phyloP scores from a whole-genome alignment of 2,797 vertebrate genomes.

The Esox lucius region DNA sequence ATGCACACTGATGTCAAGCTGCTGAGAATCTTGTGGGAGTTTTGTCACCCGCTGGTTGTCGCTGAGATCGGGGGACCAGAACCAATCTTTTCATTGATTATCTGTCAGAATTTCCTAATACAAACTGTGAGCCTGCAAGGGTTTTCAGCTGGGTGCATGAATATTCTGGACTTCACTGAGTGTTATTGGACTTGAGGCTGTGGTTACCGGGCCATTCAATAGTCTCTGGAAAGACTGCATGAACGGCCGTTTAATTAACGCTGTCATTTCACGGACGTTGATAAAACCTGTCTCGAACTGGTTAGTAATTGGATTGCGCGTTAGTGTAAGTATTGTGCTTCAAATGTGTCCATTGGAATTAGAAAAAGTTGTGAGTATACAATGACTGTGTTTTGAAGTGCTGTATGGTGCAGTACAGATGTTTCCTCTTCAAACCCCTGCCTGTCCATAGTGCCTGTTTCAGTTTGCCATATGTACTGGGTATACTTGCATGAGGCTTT shows the following conservation, averaged over 20 bases:
- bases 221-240: not conserved
- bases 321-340: not conserved
- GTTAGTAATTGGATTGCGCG: not conserved
- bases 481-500: not conserved
- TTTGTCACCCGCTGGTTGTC: not conserved
- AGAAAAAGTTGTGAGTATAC: not conserved
- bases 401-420: not conserved
- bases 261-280: constrained; percentile 7
- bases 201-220: not conserved
- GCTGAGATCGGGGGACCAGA: not conserved
- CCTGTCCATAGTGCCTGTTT: not conserved
- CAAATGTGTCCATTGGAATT: not conserved
- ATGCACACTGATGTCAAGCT: too few species aligned
- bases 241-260: constrained; percentile 3
- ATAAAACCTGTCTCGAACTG: not conserved
- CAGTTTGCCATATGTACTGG: not conserved
- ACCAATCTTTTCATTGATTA: not conserved
- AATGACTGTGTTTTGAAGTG: not conserved
- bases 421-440: not conserved
- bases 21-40: not conserved
- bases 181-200: not conserved
- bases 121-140: not conserved
- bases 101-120: not conserved
- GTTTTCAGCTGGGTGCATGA: not conserved
- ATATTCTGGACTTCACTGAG: not conserved